phyloP scores from a whole-genome alignment of 2,888 invertebrate species.

The Acleris cristana region DNA sequence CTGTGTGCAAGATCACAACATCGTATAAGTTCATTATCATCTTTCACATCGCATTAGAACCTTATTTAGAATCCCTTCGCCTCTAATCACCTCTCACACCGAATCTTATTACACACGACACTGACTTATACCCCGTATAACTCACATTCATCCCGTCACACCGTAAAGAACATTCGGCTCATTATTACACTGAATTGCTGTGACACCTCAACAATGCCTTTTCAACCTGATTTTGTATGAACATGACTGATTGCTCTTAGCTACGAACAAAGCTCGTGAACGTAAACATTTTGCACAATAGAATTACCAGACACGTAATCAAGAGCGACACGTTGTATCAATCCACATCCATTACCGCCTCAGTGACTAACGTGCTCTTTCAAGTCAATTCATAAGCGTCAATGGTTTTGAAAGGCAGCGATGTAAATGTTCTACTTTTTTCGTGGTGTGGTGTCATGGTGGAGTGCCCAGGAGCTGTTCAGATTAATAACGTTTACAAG shows the following conservation, averaged over 20 bases:
- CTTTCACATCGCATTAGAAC: background rate
- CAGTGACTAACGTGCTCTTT: background rate
- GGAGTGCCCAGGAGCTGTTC: conserved; percentile 72
- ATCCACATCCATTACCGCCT: conserved; percentile 45
- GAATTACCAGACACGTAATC: conserved; percentile 43
- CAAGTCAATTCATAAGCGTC: conserved; percentile 32
- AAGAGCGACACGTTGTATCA: background rate
- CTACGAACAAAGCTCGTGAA: conserved; percentile 68
- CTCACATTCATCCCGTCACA: conserved; percentile 61
- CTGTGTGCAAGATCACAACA: background rate
- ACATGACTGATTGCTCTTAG: conserved; percentile 78
- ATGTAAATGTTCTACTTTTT: conserved; percentile 32
- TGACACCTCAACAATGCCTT: conserved; percentile 65
- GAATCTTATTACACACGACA: conserved; percentile 57
- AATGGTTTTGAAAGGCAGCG: conserved; percentile 46
- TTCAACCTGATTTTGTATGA: conserved; percentile 71
- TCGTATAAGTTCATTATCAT: background rate
- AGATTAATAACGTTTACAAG: conserved; percentile 83
- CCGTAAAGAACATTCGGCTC: conserved; percentile 54
- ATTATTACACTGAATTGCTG: conserved; percentile 59
- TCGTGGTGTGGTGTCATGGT: conserved; percentile 38
- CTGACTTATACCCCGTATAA: conserved; percentile 65
- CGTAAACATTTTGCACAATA: conserved; percentile 71
- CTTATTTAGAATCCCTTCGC: conserved; percentile 2
- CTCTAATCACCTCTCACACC: conserved; percentile 9